phyloP scores from a whole-genome alignment of 2,797 vertebrate species.

The Dermochelys coriacea region DNA sequence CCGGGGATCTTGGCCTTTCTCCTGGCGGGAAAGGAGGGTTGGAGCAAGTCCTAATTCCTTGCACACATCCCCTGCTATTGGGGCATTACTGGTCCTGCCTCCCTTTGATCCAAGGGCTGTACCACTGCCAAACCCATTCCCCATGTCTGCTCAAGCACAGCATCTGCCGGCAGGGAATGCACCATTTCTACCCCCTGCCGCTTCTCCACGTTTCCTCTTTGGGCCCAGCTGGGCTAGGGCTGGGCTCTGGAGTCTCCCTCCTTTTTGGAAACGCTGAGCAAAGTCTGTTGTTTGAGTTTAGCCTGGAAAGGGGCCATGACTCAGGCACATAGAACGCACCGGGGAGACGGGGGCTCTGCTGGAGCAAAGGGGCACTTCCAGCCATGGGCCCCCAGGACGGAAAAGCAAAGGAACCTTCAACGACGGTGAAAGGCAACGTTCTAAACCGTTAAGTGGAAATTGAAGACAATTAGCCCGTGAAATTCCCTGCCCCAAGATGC shows the following conservation, averaged over 20 bases:
- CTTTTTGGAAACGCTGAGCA: no score
- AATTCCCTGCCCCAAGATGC: neutral
- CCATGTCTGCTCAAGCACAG: rapidly evolving
- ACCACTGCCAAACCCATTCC: neutral
- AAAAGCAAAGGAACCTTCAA: no score
- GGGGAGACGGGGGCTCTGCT: no score
- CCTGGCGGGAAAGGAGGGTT: rapidly evolving
- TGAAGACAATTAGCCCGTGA: neutral
- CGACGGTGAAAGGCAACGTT: neutral
- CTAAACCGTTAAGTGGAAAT: neutral
- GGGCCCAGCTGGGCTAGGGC: no score
- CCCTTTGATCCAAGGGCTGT: neutral
- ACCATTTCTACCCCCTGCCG: neutral
- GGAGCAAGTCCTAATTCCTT: neutral
- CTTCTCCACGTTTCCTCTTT: no score
- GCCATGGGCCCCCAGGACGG: no score
- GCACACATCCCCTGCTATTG: rapidly evolving
- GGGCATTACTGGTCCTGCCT: neutral
- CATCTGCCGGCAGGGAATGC: no score
- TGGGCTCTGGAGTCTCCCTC: neutral
- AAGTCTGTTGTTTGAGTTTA: no score
- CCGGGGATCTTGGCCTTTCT: neutral
- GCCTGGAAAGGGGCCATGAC: no score
- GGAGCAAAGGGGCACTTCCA: neutral
- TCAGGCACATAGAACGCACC: no score